These are phyloP conservation scores for Poeciliopsis presidionis DNA, from an alignment of 2,797 vertebrate genomes.

Conservation along the genomic window DNA sequence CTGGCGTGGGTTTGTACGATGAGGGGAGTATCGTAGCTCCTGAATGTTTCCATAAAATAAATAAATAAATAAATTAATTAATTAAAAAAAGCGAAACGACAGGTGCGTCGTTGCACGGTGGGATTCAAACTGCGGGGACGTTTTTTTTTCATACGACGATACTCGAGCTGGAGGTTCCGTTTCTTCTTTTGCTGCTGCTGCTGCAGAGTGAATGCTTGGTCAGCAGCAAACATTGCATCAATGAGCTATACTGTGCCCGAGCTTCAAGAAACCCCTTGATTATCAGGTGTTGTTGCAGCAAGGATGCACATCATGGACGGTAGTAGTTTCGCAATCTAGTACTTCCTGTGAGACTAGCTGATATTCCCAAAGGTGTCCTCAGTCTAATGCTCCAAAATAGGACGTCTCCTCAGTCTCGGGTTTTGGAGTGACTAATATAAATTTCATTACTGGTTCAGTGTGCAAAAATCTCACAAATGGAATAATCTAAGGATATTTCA, in stretches of 20 bases:
- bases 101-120: conserved; percentile 48
- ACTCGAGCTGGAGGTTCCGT: conserved; percentile 42
- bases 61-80: background rate
- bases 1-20: conserved; percentile 37
- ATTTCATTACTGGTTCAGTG: conserved; percentile 18
- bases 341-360: conserved; percentile 35
- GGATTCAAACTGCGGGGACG: conserved; percentile 7
- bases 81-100: conserved; percentile 19
- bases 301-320: conserved; percentile 29
- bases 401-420: conserved; percentile 34
- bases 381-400: conserved; percentile 13
- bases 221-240: conserved; percentile 66
- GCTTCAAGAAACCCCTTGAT: conserved; percentile 46
- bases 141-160: conserved; percentile 26
- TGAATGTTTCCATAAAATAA: conserved; percentile 27
- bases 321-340: conserved; percentile 27
- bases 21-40: conserved; percentile 31
- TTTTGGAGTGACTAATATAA: conserved; percentile 10
- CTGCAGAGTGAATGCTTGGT: conserved; percentile 65
- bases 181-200: conserved; percentile 32
- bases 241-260: conserved; percentile 46
- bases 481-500: conserved; percentile 6
- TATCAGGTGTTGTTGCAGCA: conserved; percentile 44
- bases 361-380: conserved; percentile 22
- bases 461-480: background rate